phyloP scores from a whole-genome alignment of 1,140 invertebrate genomes.

The Eriosoma lanigerum region DNA sequence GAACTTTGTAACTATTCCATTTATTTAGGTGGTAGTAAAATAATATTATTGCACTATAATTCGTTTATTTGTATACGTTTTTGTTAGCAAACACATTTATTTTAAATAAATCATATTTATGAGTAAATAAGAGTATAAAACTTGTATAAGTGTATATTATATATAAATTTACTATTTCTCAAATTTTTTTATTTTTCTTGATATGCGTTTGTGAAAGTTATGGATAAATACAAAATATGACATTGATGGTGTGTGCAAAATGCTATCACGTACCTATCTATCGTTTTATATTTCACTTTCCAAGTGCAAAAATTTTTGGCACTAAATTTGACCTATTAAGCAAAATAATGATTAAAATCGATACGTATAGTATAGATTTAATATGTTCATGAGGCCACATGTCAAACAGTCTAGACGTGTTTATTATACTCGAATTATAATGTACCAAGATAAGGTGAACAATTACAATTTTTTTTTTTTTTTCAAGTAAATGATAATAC shows the following conservation, averaged over 20 bases:
- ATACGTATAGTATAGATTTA: no score
- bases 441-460: not conserved
- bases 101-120: no score
- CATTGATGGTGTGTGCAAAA: conserved; percentile 5
- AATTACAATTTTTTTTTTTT: not conserved
- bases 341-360: not conserved
- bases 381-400: not conserved
- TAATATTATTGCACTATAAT: no score
- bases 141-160: no score
- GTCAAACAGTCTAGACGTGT: conserved; percentile 44
- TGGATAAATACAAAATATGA: not conserved
- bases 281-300: conserved; percentile 11
- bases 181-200: not conserved
- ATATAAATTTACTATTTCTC: no score
- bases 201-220: not conserved
- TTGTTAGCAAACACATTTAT: no score
- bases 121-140: no score
- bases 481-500: conserved; percentile 16
- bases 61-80: no score
- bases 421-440: conserved; percentile 9
- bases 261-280: not conserved
- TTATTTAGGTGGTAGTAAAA: no score
- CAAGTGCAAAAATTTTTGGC: conserved; percentile 16
- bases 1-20: no score
- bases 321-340: conserved; percentile 33